Percentiles rank a stretch among this genome's conserved stretches.
Evolutionary conservation across 2,888 invertebrate genomes (phyloP).

Genomic region (Amblyteles armatorius): DNA sequence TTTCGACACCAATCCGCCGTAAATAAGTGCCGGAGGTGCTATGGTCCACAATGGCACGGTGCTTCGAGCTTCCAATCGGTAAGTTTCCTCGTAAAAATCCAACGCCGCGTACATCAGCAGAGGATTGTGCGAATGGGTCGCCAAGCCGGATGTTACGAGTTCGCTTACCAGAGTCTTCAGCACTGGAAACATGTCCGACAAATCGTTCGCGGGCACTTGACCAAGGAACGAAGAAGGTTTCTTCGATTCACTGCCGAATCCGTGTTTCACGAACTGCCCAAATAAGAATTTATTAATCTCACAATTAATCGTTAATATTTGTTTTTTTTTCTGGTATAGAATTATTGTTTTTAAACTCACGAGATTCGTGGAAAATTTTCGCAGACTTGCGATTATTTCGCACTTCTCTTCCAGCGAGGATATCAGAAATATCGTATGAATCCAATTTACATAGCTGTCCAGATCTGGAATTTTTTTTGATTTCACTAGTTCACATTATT

Average conservation of each 20-base stretch:
- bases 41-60: conserved; percentile 75
- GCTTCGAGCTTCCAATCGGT: conserved; percentile 71
- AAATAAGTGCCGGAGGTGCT: conserved; percentile 79
- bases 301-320: not conserved
- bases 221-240: conserved; percentile 78
- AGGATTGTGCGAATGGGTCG: conserved; percentile 73
- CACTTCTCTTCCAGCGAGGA: conserved; percentile 77
- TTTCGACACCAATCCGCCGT: conserved; percentile 77
- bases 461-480: conserved; percentile 73
- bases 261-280: conserved; percentile 75
- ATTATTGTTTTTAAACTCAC: conserved; percentile 69
- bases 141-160: conserved; percentile 77
- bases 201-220: conserved; percentile 71
- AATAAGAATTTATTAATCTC: not conserved
- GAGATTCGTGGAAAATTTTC: conserved; percentile 76
- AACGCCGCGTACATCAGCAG: conserved; percentile 76
- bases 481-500: not conserved
- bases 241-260: conserved; percentile 67
- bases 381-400: conserved; percentile 76
- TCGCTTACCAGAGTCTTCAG: conserved; percentile 71
- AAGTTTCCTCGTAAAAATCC: conserved; percentile 79
- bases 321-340: not conserved
- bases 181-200: conserved; percentile 71
- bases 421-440: conserved; percentile 78
- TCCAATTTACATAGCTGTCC: conserved; percentile 73